A percentile compares a stretch with the other conserved stretches of the same genome.
Evolutionary conservation across 2,113 vertebrate species (phyloP).

Genomic region (Quiscalus mexicanus): DNA sequence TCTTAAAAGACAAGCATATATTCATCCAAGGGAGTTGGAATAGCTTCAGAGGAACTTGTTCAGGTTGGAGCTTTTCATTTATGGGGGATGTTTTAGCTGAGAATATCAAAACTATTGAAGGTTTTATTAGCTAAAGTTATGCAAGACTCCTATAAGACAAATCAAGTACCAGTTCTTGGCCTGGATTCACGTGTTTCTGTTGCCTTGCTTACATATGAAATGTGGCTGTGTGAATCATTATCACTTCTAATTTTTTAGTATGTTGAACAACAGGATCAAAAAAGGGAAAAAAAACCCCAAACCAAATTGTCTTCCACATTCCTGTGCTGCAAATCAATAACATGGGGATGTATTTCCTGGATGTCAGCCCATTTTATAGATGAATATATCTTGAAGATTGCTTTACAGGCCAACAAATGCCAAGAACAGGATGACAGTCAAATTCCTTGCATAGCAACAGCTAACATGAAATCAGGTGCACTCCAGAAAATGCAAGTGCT

Average conservation of each 20-base stretch:
- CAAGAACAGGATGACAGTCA: constrained; percentile 8
- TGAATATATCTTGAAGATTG: neutral
- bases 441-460: constrained; percentile 42
- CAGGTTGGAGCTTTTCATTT: neutral
- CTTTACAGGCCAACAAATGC: constrained; percentile 34
- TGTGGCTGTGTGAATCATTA: neutral
- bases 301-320: neutral
- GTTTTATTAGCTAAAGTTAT: neutral
- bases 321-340: neutral
- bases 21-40: neutral
- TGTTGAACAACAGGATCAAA: neutral
- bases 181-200: neutral
- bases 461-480: constrained; percentile 6
- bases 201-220: neutral
- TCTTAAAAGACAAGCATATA: neutral
- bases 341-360: neutral
- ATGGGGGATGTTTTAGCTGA: neutral
- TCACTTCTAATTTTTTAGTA: neutral
- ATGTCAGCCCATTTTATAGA: constrained; percentile 24
- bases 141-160: neutral
- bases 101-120: neutral
- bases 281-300: neutral
- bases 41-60: constrained; percentile 3
- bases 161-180: neutral
- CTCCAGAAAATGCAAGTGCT: neutral